These are phyloP conservation scores for Drosophila navojoa DNA, from an alignment of 1,140 invertebrate species.

Conservation along the genomic window DNA sequence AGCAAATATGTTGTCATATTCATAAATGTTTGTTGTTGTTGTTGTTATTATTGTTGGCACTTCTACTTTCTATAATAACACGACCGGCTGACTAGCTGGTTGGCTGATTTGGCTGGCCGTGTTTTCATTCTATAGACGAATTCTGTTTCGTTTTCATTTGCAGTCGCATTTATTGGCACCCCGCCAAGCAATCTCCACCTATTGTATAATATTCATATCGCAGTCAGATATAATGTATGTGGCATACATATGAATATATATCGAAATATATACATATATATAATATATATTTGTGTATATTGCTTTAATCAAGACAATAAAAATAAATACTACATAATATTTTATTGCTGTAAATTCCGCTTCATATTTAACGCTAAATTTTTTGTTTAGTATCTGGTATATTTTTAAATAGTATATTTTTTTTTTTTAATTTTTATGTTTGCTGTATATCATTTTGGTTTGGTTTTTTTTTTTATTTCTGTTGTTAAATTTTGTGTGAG, in stretches of 20 bases:
- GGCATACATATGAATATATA: conserved; percentile 9
- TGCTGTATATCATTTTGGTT: conserved; percentile 14
- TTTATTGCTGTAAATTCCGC: conserved; percentile 59
- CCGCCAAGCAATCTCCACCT: conserved; percentile 64
- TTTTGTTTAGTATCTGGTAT: conserved; percentile 25
- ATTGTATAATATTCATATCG: conserved; percentile 74
- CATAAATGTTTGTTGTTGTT: conserved; percentile 6
- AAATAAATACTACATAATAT: conserved; percentile 61
- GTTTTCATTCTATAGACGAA: conserved; percentile 33
- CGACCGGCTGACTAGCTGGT: conserved; percentile 22
- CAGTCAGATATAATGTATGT: conserved; percentile 29
- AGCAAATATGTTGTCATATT: conserved; percentile 37
- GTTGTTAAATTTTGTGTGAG: conserved; percentile 36
- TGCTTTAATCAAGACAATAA: conserved; percentile 76
- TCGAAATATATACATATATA: conserved; percentile 20
- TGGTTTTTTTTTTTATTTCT: background rate
- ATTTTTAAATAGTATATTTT: conserved; percentile 48
- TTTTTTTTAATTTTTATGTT: background rate
- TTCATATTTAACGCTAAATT: conserved; percentile 36
- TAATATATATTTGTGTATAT: conserved; percentile 35
- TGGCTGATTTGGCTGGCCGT: conserved; percentile 14
- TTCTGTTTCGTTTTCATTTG: conserved; percentile 65
- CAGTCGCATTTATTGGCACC: conserved; percentile 72
- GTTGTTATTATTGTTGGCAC: conserved; percentile 32
- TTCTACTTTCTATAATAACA: conserved; percentile 49